A percentile compares a stretch with the other conserved stretches of the same genome.
Evolutionary conservation across 2,888 invertebrate genomes (phyloP).

Genomic region (Brenthis hecate): DNA sequence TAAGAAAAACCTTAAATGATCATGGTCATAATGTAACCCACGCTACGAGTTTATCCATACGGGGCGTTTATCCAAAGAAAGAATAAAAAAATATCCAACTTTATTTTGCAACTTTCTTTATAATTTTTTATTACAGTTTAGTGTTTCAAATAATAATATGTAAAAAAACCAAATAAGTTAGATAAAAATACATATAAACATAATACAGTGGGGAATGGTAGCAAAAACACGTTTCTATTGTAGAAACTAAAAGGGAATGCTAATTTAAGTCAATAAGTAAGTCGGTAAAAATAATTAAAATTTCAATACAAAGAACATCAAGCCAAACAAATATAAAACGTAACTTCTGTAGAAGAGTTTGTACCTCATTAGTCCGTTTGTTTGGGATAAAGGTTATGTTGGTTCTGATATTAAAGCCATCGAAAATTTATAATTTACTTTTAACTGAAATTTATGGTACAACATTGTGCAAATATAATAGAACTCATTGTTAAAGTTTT

Average conservation of each 20-base stretch:
- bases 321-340: constrained; percentile 25
- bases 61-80: no score
- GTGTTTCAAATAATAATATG: no score
- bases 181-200: background rate
- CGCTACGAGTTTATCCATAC: no score
- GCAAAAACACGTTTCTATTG: background rate
- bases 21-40: no score
- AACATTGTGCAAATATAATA: constrained; percentile 5
- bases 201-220: background rate
- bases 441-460: constrained; percentile 12
- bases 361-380: constrained; percentile 30
- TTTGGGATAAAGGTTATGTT: constrained; percentile 28
- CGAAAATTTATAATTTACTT: constrained; percentile 11
- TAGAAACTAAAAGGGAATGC: background rate
- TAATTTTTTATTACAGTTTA: no score
- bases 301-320: constrained; percentile 17
- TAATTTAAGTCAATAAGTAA: constrained; percentile 2
- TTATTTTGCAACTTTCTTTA: no score
- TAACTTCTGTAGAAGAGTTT: constrained; percentile 24
- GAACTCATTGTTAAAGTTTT: background rate
- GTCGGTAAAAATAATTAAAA: constrained; percentile 21
- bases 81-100: no score
- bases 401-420: constrained; percentile 21
- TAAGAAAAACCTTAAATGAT: no score
- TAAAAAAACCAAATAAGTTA: no score